These are phyloP conservation scores for Phylloscopus collybita DNA, from an alignment of 2,797 vertebrate genomes.

Conservation along the genomic window DNA sequence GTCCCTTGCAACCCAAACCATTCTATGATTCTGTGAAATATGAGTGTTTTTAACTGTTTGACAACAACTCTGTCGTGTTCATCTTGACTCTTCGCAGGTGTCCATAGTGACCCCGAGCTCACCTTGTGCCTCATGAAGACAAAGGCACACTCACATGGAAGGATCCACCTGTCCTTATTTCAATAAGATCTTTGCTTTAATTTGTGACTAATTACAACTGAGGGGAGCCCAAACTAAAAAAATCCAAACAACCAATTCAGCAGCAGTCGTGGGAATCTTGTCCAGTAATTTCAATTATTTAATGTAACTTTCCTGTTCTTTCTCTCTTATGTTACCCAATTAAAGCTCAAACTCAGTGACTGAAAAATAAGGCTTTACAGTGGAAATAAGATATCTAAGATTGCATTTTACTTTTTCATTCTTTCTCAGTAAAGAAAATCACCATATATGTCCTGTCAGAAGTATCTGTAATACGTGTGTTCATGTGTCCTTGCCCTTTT, in stretches of 20 bases:
- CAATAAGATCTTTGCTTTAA: not conserved
- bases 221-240: not conserved
- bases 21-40: not conserved
- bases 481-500: not conserved
- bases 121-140: rapidly evolving
- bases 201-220: not conserved
- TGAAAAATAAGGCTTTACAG: not conserved
- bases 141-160: not conserved
- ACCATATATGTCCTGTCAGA: not conserved
- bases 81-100: not conserved
- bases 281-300: not conserved
- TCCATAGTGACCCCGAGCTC: not conserved
- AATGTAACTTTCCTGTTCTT: not conserved
- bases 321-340: not conserved
- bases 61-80: not conserved
- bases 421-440: not conserved
- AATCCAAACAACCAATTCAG: not conserved
- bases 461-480: not conserved
- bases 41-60: not conserved
- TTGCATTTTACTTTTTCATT: not conserved
- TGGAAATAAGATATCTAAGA: not conserved
- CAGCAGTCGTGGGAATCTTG: rapidly evolving
- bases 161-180: not conserved
- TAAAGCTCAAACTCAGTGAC: not conserved
- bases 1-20: not conserved